Conservation (phyloP, 2,113 vertebrate species). For the Arizona elegans region DNA sequence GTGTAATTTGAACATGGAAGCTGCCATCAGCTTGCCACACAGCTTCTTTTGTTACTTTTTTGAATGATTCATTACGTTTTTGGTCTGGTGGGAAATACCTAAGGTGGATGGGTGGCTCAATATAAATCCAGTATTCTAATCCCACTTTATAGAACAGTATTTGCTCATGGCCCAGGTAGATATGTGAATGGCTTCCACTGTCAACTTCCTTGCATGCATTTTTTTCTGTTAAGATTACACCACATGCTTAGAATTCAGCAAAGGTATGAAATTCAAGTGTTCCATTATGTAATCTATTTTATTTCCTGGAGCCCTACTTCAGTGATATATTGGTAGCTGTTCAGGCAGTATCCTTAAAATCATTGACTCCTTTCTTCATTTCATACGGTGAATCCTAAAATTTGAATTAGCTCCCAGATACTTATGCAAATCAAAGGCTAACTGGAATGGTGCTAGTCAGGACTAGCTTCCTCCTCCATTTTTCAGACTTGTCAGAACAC, state of each 20-base stretch:
- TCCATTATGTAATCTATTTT: not conserved
- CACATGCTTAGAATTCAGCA: not conserved
- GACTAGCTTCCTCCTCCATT: constrained; percentile 24
- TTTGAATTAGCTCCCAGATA: constrained; percentile 23
- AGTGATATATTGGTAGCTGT: not conserved
- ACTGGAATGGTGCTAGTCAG: constrained; percentile 30
- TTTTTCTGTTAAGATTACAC: not conserved
- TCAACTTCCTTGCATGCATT: not conserved
- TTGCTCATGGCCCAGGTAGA: not conserved
- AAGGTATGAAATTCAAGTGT: not conserved
- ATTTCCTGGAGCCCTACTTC: not conserved
- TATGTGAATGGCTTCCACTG: not conserved
- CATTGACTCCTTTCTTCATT: not conserved
- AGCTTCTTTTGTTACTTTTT: not conserved
- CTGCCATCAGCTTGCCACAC: not conserved
- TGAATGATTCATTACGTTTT: not conserved
- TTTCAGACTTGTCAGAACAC: constrained; percentile 30
- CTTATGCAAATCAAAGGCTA: constrained; percentile 19
- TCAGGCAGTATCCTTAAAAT: not conserved
- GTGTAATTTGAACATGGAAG: not conserved
- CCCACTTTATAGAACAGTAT: not conserved
- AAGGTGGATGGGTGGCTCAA: not conserved
- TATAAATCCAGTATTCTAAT: not conserved
- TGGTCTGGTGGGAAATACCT: not conserved
- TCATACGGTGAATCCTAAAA: not conserved